Evolutionary conservation across 2,797 vertebrate genomes (phyloP).

Genomic region (Poeciliopsis presidionis): DNA sequence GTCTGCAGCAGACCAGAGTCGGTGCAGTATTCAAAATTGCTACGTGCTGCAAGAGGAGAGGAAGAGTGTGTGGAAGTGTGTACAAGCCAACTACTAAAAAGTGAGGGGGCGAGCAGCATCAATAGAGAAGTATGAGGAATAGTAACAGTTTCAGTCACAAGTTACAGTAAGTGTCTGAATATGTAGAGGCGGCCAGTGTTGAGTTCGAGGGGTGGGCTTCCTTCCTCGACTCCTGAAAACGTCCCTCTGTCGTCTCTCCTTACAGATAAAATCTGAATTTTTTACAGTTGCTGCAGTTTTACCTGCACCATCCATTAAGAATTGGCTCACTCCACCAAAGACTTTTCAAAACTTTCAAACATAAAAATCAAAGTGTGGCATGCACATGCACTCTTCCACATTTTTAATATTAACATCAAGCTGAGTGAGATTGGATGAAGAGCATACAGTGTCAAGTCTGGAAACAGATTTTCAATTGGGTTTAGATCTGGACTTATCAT

Average conservation of each 20-base stretch:
- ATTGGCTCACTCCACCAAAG: background rate
- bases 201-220: slow-evolving; percentile 66
- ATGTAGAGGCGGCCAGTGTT: background rate
- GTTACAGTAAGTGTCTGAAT: slow-evolving; percentile 13
- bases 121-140: slow-evolving; percentile 1
- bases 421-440: background rate
- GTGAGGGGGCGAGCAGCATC: slow-evolving; percentile 22
- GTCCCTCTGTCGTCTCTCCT: slow-evolving; percentile 4
- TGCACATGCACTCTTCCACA: background rate
- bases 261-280: background rate
- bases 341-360: background rate
- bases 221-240: slow-evolving; percentile 49
- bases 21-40: slow-evolving; percentile 12
- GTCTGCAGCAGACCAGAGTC: slow-evolving; percentile 18
- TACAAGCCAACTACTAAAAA: slow-evolving; percentile 1
- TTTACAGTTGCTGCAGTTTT: background rate
- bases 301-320: background rate
- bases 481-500: background rate
- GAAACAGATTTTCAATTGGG: background rate
- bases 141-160: background rate
- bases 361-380: background rate
- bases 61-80: slow-evolving; percentile 18
- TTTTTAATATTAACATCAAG: background rate
- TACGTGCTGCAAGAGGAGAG: slow-evolving; percentile 9
- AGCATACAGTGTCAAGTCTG: background rate